These are phyloP conservation scores for Pogonognathellus flavescens DNA, from an alignment of 1,140 invertebrate genomes.

Conservation along the genomic window DNA sequence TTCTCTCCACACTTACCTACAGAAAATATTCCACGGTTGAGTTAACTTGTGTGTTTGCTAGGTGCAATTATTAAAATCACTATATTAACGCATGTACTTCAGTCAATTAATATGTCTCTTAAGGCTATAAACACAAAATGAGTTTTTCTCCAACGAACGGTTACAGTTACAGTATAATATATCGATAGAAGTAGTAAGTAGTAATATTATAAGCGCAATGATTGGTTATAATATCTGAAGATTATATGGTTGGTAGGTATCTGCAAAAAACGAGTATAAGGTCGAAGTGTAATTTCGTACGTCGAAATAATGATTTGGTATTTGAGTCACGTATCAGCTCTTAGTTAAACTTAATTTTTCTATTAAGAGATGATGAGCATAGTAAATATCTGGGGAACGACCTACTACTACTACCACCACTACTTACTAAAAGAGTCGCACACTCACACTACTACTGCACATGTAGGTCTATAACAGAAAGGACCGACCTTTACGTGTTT, in stretches of 20 bases:
- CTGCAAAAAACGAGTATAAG: not conserved
- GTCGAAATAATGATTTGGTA: conserved; percentile 18
- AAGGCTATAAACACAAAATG: too few relatives aligned
- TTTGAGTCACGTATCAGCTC: conserved; percentile 23
- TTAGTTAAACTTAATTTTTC: conserved; percentile 29
- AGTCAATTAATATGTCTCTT: not conserved
- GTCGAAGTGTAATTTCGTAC: not conserved
- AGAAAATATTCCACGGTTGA: not conserved
- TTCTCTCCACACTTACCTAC: not conserved
- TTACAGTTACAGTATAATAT: not conserved
- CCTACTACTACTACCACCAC: too few relatives aligned
- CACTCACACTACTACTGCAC: too few relatives aligned
- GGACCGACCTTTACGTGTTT: too few relatives aligned
- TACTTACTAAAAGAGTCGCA: too few relatives aligned
- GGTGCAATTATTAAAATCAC: conserved; percentile 25
- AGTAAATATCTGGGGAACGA: too few relatives aligned
- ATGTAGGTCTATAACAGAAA: too few relatives aligned
- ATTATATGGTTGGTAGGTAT: too few relatives aligned
- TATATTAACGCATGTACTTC: conserved; percentile 1
- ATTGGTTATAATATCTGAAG: too few relatives aligned
- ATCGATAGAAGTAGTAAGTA: too few relatives aligned
- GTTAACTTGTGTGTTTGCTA: not conserved
- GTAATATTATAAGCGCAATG: too few relatives aligned
- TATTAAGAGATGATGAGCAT: conserved; percentile 30
- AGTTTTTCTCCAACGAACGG: not conserved